phyloP scores from a whole-genome alignment of 2,113 vertebrate species.

The Eclectus roratus region DNA sequence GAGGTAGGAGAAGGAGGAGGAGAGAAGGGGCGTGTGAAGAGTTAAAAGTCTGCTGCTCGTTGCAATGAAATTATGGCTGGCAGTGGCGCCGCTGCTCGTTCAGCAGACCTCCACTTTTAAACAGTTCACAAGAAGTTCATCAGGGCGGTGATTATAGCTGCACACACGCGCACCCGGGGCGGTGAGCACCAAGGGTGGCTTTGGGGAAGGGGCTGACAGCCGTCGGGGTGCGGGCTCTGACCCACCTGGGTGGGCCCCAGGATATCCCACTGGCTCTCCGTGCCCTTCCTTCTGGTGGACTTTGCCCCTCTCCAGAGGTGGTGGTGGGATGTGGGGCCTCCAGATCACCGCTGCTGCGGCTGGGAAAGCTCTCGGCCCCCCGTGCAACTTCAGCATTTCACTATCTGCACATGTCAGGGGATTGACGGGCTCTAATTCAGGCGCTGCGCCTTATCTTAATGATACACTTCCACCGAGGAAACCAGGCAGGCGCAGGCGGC shows the following conservation, averaged over 20 bases:
- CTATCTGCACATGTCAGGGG: neutral
- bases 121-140: constrained; percentile 88
- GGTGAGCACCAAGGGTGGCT: neutral
- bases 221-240: neutral
- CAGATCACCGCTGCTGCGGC: rapidly evolving
- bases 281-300: rapidly evolving
- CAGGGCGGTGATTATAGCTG: constrained; percentile 61
- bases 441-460: neutral
- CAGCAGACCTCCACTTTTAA: constrained; percentile 80
- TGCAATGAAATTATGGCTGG: constrained; percentile 85
- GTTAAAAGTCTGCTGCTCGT: constrained; percentile 78
- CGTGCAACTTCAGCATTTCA: neutral
- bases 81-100: constrained; percentile 82
- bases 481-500: neutral
- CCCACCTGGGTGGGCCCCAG: neutral
- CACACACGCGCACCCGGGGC: neutral
- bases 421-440: neutral
- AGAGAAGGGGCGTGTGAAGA: constrained; percentile 44
- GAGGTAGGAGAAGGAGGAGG: neutral
- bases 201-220: neutral
- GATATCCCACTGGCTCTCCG: rapidly evolving
- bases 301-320: neutral
- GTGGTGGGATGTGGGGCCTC: neutral
- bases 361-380: neutral
- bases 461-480: constrained; percentile 7